Percentiles rank a stretch among this genome's conserved stretches.
Conservation (phyloP, 2,888 invertebrate species). For the Drosophila neonasuta region DNA sequence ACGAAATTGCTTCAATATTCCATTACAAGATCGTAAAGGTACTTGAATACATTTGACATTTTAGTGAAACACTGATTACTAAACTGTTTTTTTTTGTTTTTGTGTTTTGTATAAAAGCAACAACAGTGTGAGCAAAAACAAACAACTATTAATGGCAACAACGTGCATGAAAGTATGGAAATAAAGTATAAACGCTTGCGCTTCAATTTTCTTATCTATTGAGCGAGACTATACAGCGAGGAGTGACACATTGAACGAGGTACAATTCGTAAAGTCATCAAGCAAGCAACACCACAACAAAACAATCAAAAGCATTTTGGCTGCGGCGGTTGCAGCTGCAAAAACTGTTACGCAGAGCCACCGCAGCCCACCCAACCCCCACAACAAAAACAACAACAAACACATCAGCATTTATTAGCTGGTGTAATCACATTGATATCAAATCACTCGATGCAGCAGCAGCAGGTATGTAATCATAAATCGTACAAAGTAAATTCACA, state of each 20-base stretch:
- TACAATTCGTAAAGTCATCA: not conserved
- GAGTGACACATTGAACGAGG: not conserved
- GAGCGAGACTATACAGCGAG: not conserved
- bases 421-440: not conserved
- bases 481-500: not conserved
- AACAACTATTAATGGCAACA: constrained; percentile 11
- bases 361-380: constrained; percentile 6
- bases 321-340: constrained; percentile 12
- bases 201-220: not conserved
- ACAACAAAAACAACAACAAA: not conserved
- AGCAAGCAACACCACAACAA: not conserved
- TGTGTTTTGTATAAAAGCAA: not conserved
- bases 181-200: not conserved
- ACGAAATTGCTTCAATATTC: not conserved
- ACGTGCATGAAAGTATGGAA: not conserved
- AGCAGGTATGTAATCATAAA: not conserved
- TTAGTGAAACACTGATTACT: not conserved
- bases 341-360: constrained; percentile 1
- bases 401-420: not conserved
- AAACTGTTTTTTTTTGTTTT: not conserved
- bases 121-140: not conserved
- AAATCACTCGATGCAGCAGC: not conserved
- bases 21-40: not conserved
- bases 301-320: constrained; percentile 1
- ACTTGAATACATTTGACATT: not conserved